phyloP scores from a whole-genome alignment of 2,113 vertebrate species.

The Lophius piscatorius region DNA sequence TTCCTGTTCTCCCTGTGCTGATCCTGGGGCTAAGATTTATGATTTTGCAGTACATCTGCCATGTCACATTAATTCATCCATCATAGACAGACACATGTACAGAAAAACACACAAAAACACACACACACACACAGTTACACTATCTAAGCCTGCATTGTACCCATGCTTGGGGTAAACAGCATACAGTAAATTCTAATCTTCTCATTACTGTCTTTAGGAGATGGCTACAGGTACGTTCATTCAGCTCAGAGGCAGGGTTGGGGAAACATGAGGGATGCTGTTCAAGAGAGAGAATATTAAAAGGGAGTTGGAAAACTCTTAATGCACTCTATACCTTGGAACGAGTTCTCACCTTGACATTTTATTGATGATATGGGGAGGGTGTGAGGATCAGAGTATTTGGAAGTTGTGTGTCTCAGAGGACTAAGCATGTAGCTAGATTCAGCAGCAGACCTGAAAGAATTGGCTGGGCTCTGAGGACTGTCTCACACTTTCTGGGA shows the following conservation, averaged over 20 bases:
- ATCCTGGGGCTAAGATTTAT: conserved; percentile 77
- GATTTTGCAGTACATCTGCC: conserved; percentile 74
- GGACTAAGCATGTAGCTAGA: conserved; percentile 53
- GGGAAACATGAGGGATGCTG: neutral
- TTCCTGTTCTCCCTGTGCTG: conserved; percentile 57
- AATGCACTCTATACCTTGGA: conserved; percentile 8
- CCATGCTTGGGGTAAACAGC: conserved; percentile 16
- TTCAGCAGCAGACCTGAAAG: conserved; percentile 55
- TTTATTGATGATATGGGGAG: conserved; percentile 40
- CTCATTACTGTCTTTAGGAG: conserved; percentile 42
- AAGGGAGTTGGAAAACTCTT: conserved; percentile 5
- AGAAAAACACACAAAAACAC: conserved; percentile 39
- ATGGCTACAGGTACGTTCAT: conserved; percentile 29
- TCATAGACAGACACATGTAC: conserved; percentile 65
- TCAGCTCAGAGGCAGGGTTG: conserved; percentile 22
- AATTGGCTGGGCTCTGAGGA: conserved; percentile 65
- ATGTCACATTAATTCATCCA: conserved; percentile 78
- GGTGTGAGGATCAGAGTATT: too few relatives aligned
- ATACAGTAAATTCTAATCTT: conserved; percentile 50
- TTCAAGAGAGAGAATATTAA: conserved; percentile 2
- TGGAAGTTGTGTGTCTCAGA: conserved; percentile 37
- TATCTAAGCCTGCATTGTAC: conserved; percentile 46
- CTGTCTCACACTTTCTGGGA: conserved; percentile 73
- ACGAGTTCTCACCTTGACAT: conserved; percentile 26
- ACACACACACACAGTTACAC: conserved; percentile 49